These are phyloP conservation scores for Anas georgica DNA, from an alignment of 2,797 vertebrate species.

Conservation along the genomic window DNA sequence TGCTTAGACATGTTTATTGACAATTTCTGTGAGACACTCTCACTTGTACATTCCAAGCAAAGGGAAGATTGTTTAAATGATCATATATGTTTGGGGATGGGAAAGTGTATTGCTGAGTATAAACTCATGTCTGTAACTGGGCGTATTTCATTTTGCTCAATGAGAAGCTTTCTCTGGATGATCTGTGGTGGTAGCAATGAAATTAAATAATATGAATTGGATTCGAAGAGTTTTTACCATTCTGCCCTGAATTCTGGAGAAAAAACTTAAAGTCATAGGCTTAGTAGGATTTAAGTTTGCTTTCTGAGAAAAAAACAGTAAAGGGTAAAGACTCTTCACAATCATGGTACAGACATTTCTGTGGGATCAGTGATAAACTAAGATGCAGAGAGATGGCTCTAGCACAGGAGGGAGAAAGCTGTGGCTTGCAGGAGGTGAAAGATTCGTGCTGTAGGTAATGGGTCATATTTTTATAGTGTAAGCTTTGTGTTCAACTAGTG, in stretches of 20 bases:
- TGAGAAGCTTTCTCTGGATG: neutral
- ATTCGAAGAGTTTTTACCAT: neutral
- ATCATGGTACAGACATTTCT: neutral
- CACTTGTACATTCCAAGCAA: neutral
- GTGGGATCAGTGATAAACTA: neutral
- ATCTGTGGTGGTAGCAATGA: neutral
- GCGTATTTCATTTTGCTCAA: neutral
- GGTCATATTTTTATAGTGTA: neutral
- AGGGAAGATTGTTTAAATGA: neutral
- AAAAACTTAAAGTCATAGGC: neutral
- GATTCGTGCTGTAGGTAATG: neutral
- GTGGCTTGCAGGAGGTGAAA: neutral
- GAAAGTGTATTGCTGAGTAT: neutral
- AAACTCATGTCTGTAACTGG: neutral
- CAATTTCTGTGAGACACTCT: neutral
- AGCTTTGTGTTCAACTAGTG: conserved; percentile 24
- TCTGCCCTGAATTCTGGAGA: neutral
- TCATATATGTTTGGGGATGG: neutral
- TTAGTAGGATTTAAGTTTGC: neutral
- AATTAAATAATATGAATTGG: neutral
- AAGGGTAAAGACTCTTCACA: neutral
- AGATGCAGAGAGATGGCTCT: neutral
- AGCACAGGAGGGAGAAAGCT: neutral
- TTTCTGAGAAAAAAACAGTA: neutral
- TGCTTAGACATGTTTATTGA: neutral